Conservation (phyloP, 1,140 invertebrate genomes). For the Yoshiicerus persimilis region DNA sequence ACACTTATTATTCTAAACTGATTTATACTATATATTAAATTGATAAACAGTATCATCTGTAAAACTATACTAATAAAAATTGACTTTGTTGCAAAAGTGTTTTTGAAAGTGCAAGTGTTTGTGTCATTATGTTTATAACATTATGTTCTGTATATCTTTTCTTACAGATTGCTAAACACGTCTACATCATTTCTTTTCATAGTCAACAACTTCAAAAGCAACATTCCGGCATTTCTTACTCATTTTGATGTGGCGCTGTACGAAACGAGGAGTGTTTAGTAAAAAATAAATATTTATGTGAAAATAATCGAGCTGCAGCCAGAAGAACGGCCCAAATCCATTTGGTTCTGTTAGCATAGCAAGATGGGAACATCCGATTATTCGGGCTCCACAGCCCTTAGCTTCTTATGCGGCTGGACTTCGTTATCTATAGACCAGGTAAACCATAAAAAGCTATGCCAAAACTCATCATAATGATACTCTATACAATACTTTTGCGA, state of each 20-base stretch:
- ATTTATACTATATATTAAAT: no score
- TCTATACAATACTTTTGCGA: no score
- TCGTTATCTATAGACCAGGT: slow-evolving; percentile 46
- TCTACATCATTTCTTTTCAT: no score
- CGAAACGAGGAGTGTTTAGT: background rate
- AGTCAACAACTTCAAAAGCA: background rate
- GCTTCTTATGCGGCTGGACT: slow-evolving; percentile 30
- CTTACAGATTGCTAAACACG: background rate
- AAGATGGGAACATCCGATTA: background rate
- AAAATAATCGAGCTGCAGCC: background rate
- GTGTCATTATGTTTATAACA: no score
- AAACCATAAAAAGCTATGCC: background rate
- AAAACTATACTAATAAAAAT: no score
- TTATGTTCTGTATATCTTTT: no score
- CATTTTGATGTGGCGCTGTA: background rate
- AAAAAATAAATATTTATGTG: background rate
- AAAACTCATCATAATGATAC: no score
- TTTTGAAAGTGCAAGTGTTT: no score
- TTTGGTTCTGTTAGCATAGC: background rate
- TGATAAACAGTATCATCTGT: no score
- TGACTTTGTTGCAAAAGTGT: no score
- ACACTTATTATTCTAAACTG: no score
- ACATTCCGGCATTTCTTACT: background rate
- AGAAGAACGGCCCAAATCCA: background rate
- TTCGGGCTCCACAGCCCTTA: slow-evolving; percentile 39